Percentiles rank a stretch among this genome's conserved stretches.
phyloP scores from a whole-genome alignment of 2,888 invertebrate genomes.

The Cenopis cana region DNA sequence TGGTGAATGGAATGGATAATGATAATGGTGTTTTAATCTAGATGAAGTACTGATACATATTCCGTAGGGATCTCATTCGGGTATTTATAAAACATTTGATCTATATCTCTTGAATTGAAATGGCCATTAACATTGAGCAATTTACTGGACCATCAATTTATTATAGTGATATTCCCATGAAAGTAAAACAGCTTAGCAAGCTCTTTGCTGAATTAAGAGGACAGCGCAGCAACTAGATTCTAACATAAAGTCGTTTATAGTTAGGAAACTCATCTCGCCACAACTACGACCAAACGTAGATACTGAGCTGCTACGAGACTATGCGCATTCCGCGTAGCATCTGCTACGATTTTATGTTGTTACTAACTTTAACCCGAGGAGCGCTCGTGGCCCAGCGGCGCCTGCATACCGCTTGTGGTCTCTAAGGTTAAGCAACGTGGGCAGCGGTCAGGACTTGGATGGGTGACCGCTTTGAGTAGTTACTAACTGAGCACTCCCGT shows the following conservation, averaged over 20 bases:
- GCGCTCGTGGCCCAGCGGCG: too few relatives aligned
- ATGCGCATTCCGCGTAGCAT: constrained; percentile 18
- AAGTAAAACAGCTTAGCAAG: neutral
- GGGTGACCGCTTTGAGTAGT: too few relatives aligned
- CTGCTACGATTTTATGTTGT: constrained; percentile 21
- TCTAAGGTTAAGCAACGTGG: too few relatives aligned
- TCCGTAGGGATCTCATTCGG: neutral
- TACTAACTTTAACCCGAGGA: constrained; percentile 13
- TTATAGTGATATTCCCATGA: neutral
- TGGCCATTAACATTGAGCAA: neutral
- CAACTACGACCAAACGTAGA: constrained; percentile 4
- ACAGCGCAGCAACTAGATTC: neutral
- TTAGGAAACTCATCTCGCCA: constrained; percentile 27
- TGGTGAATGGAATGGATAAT: neutral
- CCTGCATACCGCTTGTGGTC: too few relatives aligned
- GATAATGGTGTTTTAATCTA: neutral
- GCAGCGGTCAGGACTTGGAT: too few relatives aligned
- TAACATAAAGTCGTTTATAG: constrained; percentile 8
- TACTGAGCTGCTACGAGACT: constrained; percentile 8
- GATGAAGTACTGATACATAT: neutral
- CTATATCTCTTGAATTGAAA: neutral
- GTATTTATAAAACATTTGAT: neutral
- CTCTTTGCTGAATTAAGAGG: neutral
- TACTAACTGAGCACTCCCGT: too few relatives aligned
- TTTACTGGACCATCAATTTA: neutral